Evolutionary conservation across 92 coral and sea anemone species (phyloP).

Genomic region (Porites divaricata): DNA sequence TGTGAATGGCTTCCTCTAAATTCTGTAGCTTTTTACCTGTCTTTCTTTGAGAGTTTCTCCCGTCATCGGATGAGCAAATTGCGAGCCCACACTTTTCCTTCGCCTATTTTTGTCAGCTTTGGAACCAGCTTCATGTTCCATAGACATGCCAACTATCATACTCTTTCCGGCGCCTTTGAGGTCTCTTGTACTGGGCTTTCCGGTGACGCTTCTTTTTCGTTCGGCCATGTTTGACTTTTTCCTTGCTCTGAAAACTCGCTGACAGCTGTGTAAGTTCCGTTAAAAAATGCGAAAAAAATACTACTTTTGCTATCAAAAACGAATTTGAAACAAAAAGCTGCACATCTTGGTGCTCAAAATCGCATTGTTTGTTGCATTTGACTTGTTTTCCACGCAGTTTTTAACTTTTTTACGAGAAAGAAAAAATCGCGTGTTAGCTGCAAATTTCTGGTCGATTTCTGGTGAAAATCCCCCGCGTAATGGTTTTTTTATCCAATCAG

Average conservation of each 20-base stretch:
- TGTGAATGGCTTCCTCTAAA: not conserved
- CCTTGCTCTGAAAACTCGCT: not conserved
- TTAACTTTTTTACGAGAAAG: not conserved
- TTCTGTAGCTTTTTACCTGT: conserved; percentile 57
- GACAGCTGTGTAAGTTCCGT: conserved; percentile 30
- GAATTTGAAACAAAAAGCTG: not conserved
- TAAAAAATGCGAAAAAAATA: not conserved
- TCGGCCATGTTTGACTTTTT: conserved; percentile 19
- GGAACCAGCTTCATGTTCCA: conserved; percentile 7
- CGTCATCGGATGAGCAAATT: conserved; percentile 81
- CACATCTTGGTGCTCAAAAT: not conserved
- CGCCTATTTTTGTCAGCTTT: conserved; percentile 75
- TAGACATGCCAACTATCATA: not conserved
- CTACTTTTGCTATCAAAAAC: not conserved
- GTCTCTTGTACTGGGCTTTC: conserved; percentile 23
- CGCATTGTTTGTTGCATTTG: not conserved
- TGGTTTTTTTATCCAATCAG: conserved; percentile 27
- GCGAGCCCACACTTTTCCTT: conserved; percentile 68
- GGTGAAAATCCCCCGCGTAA: not conserved
- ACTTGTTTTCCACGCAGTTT: not conserved
- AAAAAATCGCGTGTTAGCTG: not conserved
- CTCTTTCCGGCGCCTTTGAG: conserved; percentile 16
- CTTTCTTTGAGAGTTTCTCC: conserved; percentile 88
- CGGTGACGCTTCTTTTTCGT: not conserved
- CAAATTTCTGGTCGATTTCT: not conserved